Percentiles rank a stretch among this genome's conserved stretches.
Conservation (phyloP, 2,113 vertebrate genomes). For the Hemiscyllium ocellatum region DNA sequence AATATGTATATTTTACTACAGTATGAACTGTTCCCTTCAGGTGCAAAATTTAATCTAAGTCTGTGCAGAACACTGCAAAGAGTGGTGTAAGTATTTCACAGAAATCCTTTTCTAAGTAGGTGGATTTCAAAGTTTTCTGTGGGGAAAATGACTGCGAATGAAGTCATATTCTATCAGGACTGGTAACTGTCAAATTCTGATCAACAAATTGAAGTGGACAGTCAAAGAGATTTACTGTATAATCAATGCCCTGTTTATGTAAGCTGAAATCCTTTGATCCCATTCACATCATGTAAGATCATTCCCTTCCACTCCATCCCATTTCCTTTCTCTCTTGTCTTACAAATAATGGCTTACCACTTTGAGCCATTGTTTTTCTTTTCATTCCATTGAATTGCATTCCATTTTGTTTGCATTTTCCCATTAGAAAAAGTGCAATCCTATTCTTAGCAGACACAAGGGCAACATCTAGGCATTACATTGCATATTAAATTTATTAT, state of each 20-base stretch:
- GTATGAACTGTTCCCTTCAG: too few relatives aligned
- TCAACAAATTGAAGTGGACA: constrained; percentile 29
- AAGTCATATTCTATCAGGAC: background rate
- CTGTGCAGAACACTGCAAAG: background rate
- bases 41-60: background rate
- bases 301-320: background rate
- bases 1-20: background rate
- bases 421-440: background rate
- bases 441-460: background rate
- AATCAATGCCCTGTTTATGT: background rate
- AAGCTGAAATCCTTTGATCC: background rate
- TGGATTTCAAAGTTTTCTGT: background rate
- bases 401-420: background rate
- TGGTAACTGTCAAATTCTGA: background rate
- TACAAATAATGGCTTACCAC: background rate
- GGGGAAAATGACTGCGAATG: background rate
- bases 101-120: background rate
- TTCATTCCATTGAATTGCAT: background rate
- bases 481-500: background rate
- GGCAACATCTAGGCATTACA: background rate
- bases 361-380: background rate
- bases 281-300: background rate
- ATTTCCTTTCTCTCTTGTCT: background rate
- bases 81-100: background rate
- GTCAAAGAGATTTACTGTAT: background rate